phyloP scores from a whole-genome alignment of 1,140 invertebrate species.

The Orchesella cincta region DNA sequence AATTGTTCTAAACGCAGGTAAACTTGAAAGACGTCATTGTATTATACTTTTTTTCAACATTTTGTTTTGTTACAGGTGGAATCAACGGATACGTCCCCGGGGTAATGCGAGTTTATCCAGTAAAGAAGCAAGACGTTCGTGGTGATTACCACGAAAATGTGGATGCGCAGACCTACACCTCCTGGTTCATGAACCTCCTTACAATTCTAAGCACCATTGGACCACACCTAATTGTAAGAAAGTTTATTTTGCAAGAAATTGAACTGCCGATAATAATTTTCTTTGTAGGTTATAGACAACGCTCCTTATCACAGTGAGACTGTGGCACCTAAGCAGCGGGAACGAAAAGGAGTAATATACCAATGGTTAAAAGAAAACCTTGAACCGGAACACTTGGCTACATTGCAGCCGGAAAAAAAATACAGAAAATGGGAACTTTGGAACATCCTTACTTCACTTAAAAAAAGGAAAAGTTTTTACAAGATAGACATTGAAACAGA shows the following conservation, averaged over 20 bases:
- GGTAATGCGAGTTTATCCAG: background rate
- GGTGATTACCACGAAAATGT: conserved; percentile 16
- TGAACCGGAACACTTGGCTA: background rate
- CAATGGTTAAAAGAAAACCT: conserved; percentile 4
- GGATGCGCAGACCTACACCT: background rate
- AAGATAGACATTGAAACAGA: background rate
- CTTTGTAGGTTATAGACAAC: background rate
- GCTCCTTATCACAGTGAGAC: background rate
- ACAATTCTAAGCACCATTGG: background rate
- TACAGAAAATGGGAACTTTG: background rate
- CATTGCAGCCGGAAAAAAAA: background rate
- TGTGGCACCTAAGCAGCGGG: background rate
- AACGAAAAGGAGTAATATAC: background rate
- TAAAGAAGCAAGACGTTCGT: background rate
- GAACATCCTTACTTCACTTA: background rate
- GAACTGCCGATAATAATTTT: background rate
- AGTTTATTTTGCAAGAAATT: background rate
- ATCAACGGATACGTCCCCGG: background rate
- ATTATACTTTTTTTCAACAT: too few relatives aligned
- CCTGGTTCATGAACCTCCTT: background rate
- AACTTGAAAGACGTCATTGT: too few relatives aligned
- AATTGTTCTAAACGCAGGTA: conserved; percentile 7
- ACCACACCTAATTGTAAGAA: background rate
- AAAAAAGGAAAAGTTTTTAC: background rate
- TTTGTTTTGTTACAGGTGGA: background rate